These are phyloP conservation scores for Ianthella basta DNA, from an alignment of 37 sponge, comb jelly and placozoan genomes.

Conservation along the genomic window DNA sequence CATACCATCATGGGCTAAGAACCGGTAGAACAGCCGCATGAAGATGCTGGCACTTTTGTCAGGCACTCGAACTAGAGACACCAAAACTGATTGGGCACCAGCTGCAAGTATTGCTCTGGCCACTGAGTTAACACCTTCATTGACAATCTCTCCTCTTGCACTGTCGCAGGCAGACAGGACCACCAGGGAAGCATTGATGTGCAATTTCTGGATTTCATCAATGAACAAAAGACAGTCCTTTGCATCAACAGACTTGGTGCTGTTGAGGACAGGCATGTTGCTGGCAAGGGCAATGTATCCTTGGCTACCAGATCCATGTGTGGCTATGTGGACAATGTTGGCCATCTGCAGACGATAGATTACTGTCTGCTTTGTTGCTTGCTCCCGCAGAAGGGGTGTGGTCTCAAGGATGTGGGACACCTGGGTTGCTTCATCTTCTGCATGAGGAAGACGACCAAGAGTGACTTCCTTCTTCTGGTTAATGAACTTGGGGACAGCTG, in stretches of 20 bases:
- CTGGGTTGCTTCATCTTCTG: slow-evolving; percentile 65
- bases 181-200: slow-evolving; percentile 61
- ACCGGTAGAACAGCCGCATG: slow-evolving; percentile 82
- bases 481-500: slow-evolving; percentile 61
- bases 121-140: slow-evolving; percentile 75
- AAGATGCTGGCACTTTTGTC: slow-evolving; percentile 74
- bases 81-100: slow-evolving; percentile 77
- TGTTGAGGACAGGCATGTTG: slow-evolving; percentile 9
- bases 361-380: slow-evolving; percentile 68
- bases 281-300: slow-evolving; percentile 72
- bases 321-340: slow-evolving; percentile 77
- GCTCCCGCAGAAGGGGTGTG: slow-evolving; percentile 60
- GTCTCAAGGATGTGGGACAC: slow-evolving; percentile 57
- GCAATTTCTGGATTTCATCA: slow-evolving; percentile 63
- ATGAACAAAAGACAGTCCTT: slow-evolving; percentile 52
- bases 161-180: slow-evolving; percentile 76
- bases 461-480: slow-evolving; percentile 43
- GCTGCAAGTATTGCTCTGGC: slow-evolving; percentile 77
- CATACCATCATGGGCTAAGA: slow-evolving; percentile 55
- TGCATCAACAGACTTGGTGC: slow-evolving; percentile 18
- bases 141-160: slow-evolving; percentile 49
- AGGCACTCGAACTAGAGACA: slow-evolving; percentile 72
- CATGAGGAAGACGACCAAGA: slow-evolving; percentile 71
- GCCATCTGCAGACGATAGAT: slow-evolving; percentile 48
- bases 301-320: slow-evolving; percentile 61